Conservation (phyloP, 2,888 invertebrate genomes). For the Hypsopygia costalis region DNA sequence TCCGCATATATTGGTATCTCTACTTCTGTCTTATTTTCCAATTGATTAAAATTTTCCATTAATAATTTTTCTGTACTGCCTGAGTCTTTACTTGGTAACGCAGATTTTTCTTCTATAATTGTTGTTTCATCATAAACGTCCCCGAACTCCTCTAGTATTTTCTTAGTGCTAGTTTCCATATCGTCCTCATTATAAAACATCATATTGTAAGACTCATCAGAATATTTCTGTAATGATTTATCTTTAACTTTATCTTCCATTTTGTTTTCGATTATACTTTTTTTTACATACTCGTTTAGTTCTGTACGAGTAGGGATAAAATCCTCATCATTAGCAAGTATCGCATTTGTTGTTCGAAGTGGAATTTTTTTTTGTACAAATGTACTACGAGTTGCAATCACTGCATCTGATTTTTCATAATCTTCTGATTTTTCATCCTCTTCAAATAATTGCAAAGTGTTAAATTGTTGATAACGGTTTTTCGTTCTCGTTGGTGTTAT, state of each 20-base stretch:
- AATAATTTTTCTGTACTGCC: too few relatives aligned
- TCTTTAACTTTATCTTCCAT: constrained; percentile 17
- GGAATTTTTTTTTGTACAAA: constrained; percentile 14
- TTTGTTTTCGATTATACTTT: constrained; percentile 19
- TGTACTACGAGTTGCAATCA: constrained; percentile 24
- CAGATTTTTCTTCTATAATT: background rate
- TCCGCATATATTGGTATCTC: too few relatives aligned
- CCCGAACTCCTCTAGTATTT: constrained; percentile 22
- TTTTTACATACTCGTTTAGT: constrained; percentile 13
- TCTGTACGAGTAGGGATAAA: constrained; percentile 13
- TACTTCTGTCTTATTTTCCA: too few relatives aligned
- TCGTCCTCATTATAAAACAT: constrained; percentile 52
- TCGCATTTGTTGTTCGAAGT: constrained; percentile 21
- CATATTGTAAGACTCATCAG: constrained; percentile 40
- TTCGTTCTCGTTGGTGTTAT: constrained; percentile 36
- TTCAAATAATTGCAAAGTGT: constrained; percentile 25
- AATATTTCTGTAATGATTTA: constrained; percentile 27
- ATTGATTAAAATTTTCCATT: too few relatives aligned
- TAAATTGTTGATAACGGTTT: constrained; percentile 22
- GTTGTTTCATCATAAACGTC: constrained; percentile 31
- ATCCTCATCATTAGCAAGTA: constrained; percentile 20
- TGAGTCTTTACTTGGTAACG: too few relatives aligned
- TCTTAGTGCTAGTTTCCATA: constrained; percentile 25
- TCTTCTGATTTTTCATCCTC: constrained; percentile 7
- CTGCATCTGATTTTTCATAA: constrained; percentile 11